These are phyloP conservation scores for Cantharis rufa DNA, from an alignment of 2,888 invertebrate genomes.

Conservation along the genomic window DNA sequence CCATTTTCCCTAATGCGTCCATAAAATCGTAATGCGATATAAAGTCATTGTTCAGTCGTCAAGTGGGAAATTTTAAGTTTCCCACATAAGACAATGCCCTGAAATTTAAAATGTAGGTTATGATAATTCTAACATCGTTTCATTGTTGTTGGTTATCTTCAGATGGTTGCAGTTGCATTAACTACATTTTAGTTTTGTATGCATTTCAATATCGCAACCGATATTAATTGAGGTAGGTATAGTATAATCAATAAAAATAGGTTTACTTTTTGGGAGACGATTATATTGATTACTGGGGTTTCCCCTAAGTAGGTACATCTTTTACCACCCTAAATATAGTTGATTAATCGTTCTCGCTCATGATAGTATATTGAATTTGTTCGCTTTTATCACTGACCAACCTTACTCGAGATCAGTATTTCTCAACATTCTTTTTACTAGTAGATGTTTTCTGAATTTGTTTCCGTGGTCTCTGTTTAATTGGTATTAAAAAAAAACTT, in stretches of 20 bases:
- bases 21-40: background rate
- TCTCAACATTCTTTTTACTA: background rate
- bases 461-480: too few species aligned
- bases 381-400: background rate
- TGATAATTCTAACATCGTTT: background rate
- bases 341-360: background rate
- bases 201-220: background rate
- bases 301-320: background rate
- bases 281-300: background rate
- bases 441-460: too few species aligned
- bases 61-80: background rate
- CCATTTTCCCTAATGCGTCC: background rate
- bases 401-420: background rate
- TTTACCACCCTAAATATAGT: background rate
- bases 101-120: too few species aligned
- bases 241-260: background rate
- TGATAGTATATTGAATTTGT: background rate
- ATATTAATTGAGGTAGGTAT: too few species aligned
- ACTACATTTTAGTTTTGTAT: background rate
- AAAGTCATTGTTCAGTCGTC: background rate
- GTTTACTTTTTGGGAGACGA: background rate
- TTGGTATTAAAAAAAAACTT: too few species aligned
- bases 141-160: background rate
- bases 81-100: background rate
- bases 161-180: background rate